Evolutionary conservation across 2,888 invertebrate genomes (phyloP).

Genomic region (Caenorhabditis sinica): DNA sequence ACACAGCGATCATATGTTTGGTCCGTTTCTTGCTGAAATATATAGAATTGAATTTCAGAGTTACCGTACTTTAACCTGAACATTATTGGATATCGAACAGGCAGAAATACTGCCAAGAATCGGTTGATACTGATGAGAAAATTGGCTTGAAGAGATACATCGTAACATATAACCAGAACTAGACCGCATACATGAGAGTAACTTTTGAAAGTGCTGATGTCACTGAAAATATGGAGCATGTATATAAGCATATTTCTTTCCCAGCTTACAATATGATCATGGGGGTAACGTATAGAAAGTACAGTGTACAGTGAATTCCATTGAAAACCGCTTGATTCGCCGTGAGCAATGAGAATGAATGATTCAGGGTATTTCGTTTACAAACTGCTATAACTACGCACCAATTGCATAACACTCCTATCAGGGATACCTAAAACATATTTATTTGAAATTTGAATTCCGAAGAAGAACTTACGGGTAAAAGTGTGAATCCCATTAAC

Average conservation of each 20-base stretch:
- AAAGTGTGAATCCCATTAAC: slow-evolving; percentile 27
- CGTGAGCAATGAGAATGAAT: slow-evolving; percentile 23
- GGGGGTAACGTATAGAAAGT: slow-evolving; percentile 5
- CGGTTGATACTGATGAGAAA: slow-evolving; percentile 20
- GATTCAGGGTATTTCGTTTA: slow-evolving; percentile 6
- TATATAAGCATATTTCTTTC: background rate
- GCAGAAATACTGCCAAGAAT: slow-evolving; percentile 28
- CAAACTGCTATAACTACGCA: background rate
- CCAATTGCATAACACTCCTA: slow-evolving; percentile 24
- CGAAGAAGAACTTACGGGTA: background rate
- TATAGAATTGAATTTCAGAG: slow-evolving; percentile 17
- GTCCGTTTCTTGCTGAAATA: slow-evolving; percentile 17
- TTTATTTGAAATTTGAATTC: background rate
- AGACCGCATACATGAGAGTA: slow-evolving; percentile 8
- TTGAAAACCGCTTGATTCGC: slow-evolving; percentile 27
- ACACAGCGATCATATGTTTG: slow-evolving; percentile 9
- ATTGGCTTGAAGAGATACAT: slow-evolving; percentile 6
- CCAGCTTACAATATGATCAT: slow-evolving; percentile 26
- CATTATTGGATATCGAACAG: slow-evolving; percentile 10
- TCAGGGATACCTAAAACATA: slow-evolving; percentile 2
- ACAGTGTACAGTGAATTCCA: slow-evolving; percentile 3
- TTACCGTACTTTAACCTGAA: slow-evolving; percentile 16
- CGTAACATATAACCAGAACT: slow-evolving; percentile 18
- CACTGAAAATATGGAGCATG: background rate
- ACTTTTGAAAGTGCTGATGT: slow-evolving; percentile 3